phyloP scores from a whole-genome alignment of 2,888 invertebrate species.

The Synanthedon vespiformis region DNA sequence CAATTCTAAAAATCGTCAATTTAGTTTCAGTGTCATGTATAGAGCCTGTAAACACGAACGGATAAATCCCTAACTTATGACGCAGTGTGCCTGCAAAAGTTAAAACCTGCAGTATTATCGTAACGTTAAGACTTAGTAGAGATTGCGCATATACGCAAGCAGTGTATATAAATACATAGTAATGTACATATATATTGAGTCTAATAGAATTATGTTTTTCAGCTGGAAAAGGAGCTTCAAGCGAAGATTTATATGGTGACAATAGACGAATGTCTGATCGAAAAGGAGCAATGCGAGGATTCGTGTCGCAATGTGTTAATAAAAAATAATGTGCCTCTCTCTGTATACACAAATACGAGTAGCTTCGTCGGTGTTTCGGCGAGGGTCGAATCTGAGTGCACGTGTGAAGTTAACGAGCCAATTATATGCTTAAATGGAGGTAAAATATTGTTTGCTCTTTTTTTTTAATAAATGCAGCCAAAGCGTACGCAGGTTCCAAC shows the following conservation, averaged over 20 bases:
- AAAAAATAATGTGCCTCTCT: conserved; percentile 78
- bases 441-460: conserved; percentile 22
- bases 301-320: conserved; percentile 86
- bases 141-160: too few relatives aligned
- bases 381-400: conserved; percentile 83
- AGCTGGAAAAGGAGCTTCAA: conserved; percentile 78
- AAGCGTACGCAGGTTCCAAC: neutral
- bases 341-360: conserved; percentile 92
- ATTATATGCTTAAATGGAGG: conserved; percentile 84
- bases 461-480: too few relatives aligned
- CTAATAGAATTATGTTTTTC: conserved; percentile 3
- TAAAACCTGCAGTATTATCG: too few relatives aligned
- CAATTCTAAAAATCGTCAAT: too few relatives aligned
- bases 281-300: conserved; percentile 76
- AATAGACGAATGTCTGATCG: conserved; percentile 90
- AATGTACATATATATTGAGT: too few relatives aligned
- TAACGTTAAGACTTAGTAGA: too few relatives aligned
- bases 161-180: too few relatives aligned
- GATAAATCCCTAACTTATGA: too few relatives aligned
- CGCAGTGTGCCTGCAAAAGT: too few relatives aligned
- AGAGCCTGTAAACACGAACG: too few relatives aligned
- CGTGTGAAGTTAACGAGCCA: conserved; percentile 70
- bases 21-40: too few relatives aligned
- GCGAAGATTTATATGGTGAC: conserved; percentile 87
- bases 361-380: conserved; percentile 95